Percentiles rank a stretch among this genome's conserved stretches.
Evolutionary conservation across 2,888 invertebrate genomes (phyloP).

Genomic region (Lithophane leautieri): DNA sequence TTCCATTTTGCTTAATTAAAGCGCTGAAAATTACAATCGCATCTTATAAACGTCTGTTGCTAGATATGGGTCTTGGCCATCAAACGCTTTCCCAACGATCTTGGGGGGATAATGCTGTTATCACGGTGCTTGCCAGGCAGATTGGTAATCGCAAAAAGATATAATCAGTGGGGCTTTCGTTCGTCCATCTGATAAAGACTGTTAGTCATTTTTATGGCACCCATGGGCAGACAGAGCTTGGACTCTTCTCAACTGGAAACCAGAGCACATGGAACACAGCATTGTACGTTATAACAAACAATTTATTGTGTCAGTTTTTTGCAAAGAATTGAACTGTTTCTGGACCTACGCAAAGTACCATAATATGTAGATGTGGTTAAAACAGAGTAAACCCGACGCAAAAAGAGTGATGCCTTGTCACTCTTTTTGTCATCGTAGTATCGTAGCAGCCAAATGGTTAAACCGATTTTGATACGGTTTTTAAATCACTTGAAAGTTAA

Average conservation of each 20-base stretch:
- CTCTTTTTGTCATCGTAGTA: conserved; percentile 4
- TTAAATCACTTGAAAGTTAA: not conserved
- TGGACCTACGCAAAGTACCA: not conserved
- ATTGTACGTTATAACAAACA: not conserved
- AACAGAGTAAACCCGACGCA: not conserved
- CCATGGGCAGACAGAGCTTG: not conserved
- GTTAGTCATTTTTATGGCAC: conserved; percentile 27
- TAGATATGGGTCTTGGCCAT: conserved; percentile 41
- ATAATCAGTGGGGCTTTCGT: conserved; percentile 29
- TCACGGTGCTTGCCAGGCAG: conserved; percentile 37
- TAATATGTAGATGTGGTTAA: not conserved
- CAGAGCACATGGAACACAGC: not conserved
- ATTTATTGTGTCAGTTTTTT: not conserved
- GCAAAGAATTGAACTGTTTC: not conserved
- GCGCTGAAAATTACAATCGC: conserved; percentile 40
- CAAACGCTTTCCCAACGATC: conserved; percentile 55
- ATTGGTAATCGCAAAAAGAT: conserved; percentile 55
- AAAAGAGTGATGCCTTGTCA: not conserved
- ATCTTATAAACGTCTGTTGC: conserved; percentile 40
- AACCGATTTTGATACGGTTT: not conserved
- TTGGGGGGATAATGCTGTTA: conserved; percentile 39
- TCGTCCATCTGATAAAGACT: conserved; percentile 31
- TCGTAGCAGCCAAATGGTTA: not conserved
- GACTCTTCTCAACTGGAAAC: not conserved
- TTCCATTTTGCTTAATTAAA: conserved; percentile 30